Evolutionary conservation across 2,888 invertebrate genomes (phyloP), one percentile per base, ranked within the genome.

Genomic region (Xestia sexstrigata): DNA sequence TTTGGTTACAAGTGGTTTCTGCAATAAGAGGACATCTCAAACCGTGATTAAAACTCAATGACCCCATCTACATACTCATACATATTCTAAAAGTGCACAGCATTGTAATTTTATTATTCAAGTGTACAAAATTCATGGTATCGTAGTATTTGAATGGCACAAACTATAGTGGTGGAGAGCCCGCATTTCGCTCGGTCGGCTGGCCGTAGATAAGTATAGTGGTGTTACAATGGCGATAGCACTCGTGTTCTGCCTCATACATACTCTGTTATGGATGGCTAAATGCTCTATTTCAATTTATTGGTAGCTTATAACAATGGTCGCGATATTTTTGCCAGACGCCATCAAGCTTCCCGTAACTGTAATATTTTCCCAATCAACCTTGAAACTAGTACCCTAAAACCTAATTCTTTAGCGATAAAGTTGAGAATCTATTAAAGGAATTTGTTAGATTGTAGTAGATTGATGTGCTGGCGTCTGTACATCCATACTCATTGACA

Each of bases 171-270:
- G 78, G 79, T 85, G 78, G 81, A 88, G 91, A 84, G 91, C 94
- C 94, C 94, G 94, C 94, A 94, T 94, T 89, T 87, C 74, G 77
- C 82, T 89, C 92, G 92, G 90, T 92, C 90, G 89, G 89, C 82
- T 92, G 90, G 87, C 65, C 79, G 73, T 76, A 91, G 91, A 93
- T 92, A 92, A 91, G 91, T 91, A 90, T 91, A 81, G 85, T 87
- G 89, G 90, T 86, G 74, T 72, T 84, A 89, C 87, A 89, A 87
- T 75, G 77, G 71, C 87, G 83, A 89, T 89, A 88, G 87, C 70
- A 81, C 76, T 88, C 82, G 72, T 85, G 73, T 79, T 82, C 74
- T 86, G 75, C 72, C 77, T 83, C 78, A 78, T 77, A 76, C 81
- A 78, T 76, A 81, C 30, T 68, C 52, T 8, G 79, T 23, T 85